Evolutionary conservation across 2,797 vertebrate species (phyloP).

Genomic region (Rhynchotus rufescens): DNA sequence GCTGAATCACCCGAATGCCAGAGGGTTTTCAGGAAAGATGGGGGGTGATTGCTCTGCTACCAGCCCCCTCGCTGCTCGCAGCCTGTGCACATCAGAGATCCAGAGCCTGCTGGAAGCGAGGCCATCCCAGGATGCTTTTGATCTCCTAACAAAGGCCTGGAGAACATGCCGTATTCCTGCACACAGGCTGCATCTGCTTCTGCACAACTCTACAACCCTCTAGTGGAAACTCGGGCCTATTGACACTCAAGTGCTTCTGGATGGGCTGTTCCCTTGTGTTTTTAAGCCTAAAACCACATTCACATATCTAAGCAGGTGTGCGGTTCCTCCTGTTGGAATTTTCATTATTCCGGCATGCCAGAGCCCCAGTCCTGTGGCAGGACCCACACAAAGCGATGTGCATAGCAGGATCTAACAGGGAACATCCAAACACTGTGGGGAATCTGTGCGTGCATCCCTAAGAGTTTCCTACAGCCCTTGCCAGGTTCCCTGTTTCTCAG

Average conservation of each 20-base stretch:
- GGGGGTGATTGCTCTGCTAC: slow-evolving; percentile 2
- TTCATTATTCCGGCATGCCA: neutral
- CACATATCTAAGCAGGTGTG: neutral
- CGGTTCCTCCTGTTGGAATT: neutral
- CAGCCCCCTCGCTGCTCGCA: neutral
- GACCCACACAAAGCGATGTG: neutral
- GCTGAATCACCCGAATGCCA: neutral
- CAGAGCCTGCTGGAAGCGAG: neutral
- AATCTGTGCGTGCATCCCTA: neutral
- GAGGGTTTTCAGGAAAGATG: neutral
- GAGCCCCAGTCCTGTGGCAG: neutral
- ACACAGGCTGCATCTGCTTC: neutral
- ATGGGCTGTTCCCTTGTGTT: fast-evolving
- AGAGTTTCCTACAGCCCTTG: neutral
- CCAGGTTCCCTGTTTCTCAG: neutral
- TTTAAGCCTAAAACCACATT: neutral
- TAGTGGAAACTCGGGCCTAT: slow-evolving; percentile 23
- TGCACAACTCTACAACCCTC: slow-evolving; percentile 61
- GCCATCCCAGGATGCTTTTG: slow-evolving; percentile 14
- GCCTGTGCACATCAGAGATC: slow-evolving; percentile 38
- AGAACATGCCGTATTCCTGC: neutral
- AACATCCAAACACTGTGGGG: neutral
- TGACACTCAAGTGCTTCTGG: fast-evolving
- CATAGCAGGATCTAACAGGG: neutral
- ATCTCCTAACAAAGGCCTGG: slow-evolving; percentile 58